A percentile compares a stretch with the other conserved stretches of the same genome.
phyloP scores from a whole-genome alignment of 2,797 vertebrate species.

The Rhabdophis nuchalis region DNA sequence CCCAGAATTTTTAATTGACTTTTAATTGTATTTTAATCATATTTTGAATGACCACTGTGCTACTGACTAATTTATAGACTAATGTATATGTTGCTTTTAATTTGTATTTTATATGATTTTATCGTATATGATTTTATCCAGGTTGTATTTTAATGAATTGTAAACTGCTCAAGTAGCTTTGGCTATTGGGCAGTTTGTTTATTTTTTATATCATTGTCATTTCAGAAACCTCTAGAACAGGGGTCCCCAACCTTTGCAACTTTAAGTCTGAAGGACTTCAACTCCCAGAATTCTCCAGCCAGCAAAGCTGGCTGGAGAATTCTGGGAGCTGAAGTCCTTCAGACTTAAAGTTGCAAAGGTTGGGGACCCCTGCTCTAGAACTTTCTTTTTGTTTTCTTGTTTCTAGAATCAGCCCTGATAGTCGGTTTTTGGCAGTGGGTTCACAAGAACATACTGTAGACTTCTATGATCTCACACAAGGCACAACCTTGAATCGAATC shows the following conservation, averaged over 20 bases:
- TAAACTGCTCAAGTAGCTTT: background rate
- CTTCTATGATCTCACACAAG: constrained; percentile 92
- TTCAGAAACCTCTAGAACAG: background rate
- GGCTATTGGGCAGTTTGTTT: background rate
- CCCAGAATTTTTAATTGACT: background rate
- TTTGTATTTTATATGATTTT: background rate
- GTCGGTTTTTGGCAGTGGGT: constrained; percentile 87
- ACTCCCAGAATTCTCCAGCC: no score
- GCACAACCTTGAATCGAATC: constrained; percentile 86
- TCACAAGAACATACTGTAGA: constrained; percentile 89
- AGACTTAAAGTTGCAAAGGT: no score
- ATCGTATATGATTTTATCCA: background rate
- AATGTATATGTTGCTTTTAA: background rate
- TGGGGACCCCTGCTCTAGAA: no score
- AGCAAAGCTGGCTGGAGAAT: no score
- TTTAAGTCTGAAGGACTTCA: no score
- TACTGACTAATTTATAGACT: background rate
- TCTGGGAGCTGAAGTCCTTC: no score
- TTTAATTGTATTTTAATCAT: background rate
- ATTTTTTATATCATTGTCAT: background rate
- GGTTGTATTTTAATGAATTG: background rate
- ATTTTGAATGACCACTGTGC: background rate
- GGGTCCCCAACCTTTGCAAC: no score
- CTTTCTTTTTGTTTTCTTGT: constrained; percentile 6
- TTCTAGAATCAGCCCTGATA: constrained; percentile 90